phyloP scores from a whole-genome alignment of 2,113 vertebrate species.

The Scatophagus argus region DNA sequence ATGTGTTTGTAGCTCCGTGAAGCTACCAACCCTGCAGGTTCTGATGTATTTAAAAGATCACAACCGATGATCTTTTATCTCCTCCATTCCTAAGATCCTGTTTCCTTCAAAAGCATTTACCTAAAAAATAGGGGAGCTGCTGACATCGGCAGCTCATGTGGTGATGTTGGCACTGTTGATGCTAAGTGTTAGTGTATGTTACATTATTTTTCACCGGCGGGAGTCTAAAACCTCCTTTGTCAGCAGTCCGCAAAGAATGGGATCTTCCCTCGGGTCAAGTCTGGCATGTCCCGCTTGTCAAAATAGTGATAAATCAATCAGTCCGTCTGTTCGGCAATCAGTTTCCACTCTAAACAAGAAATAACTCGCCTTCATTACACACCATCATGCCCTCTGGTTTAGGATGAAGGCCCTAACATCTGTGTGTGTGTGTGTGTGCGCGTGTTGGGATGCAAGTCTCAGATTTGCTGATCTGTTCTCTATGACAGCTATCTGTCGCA shows the following conservation, averaged over 20 bases:
- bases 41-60: slow-evolving; percentile 31
- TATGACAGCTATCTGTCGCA: slow-evolving; percentile 13
- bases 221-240: slow-evolving; percentile 47
- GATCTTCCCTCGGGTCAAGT: slow-evolving; percentile 50
- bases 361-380: background rate
- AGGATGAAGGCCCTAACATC: background rate
- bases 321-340: slow-evolving; percentile 54
- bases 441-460: slow-evolving; percentile 15
- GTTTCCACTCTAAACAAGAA: slow-evolving; percentile 29
- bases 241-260: slow-evolving; percentile 39
- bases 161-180: slow-evolving; percentile 41
- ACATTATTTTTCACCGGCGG: slow-evolving; percentile 44
- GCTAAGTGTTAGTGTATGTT: slow-evolving; percentile 41
- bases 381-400: slow-evolving; percentile 11
- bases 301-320: slow-evolving; percentile 66
- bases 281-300: slow-evolving; percentile 43
- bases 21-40: slow-evolving; percentile 47
- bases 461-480: slow-evolving; percentile 33
- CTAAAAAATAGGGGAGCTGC: slow-evolving; percentile 37
- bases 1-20: slow-evolving; percentile 33
- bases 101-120: slow-evolving; percentile 46
- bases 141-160: slow-evolving; percentile 41
- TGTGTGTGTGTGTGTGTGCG: background rate
- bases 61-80: slow-evolving; percentile 16
- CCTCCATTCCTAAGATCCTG: slow-evolving; percentile 43